A percentile compares a stretch with the other conserved stretches of the same genome.
Conservation (phyloP, 2,888 invertebrate species). For the Malachius bipustulatus region DNA sequence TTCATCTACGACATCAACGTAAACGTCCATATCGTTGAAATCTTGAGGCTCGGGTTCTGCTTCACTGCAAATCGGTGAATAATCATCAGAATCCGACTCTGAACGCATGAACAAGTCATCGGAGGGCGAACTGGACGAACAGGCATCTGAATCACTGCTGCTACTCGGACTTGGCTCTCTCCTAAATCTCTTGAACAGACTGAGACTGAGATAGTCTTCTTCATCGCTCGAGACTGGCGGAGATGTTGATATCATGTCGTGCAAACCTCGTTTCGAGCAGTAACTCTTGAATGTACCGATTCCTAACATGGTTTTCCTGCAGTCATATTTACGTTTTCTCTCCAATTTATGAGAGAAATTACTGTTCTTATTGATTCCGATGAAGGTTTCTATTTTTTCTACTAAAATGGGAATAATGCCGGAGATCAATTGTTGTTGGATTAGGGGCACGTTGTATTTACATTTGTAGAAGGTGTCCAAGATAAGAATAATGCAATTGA, state of each 20-base stretch:
- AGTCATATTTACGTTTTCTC: constrained; percentile 9
- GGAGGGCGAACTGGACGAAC: constrained; percentile 21
- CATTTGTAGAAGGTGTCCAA: constrained; percentile 29
- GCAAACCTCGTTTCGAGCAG: too few species aligned
- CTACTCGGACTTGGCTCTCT: constrained; percentile 23
- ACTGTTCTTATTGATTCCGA: constrained; percentile 22
- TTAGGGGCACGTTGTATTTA: constrained; percentile 26
- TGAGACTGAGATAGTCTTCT: constrained; percentile 15
- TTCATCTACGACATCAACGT: too few species aligned
- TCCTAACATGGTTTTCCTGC: not conserved
- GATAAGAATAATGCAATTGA: constrained; percentile 24
- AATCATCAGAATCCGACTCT: constrained; percentile 46
- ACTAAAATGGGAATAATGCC: constrained; percentile 26
- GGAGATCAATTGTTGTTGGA: constrained; percentile 26
- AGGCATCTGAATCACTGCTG: constrained; percentile 23
- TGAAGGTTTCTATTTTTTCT: constrained; percentile 28
- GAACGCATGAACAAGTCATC: too few species aligned
- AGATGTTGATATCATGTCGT: too few species aligned
- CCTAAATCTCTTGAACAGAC: too few species aligned
- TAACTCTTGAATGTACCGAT: too few species aligned
- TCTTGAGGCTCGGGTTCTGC: too few species aligned
- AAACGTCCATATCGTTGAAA: too few species aligned
- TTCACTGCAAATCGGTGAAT: constrained; percentile 56
- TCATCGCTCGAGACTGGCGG: constrained; percentile 22
- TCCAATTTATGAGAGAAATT: constrained; percentile 13